These are phyloP conservation scores for Galerucella calmariensis DNA, from an alignment of 2,888 invertebrate species.

Conservation along the genomic window DNA sequence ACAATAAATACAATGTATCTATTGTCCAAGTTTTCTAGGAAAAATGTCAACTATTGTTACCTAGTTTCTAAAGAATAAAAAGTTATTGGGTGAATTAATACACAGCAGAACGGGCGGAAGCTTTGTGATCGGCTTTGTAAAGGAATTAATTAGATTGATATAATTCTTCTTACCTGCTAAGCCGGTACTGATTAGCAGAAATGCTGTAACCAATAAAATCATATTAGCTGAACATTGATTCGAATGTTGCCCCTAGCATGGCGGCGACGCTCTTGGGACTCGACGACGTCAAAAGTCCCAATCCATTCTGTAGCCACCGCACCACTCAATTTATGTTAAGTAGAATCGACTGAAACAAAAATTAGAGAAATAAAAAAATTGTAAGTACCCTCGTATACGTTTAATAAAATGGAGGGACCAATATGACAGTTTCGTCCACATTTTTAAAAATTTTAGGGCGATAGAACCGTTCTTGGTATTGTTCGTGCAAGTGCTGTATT, in stretches of 20 bases:
- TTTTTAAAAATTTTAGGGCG: too few species aligned
- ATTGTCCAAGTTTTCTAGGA: too few species aligned
- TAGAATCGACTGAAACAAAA: slow-evolving; percentile 15
- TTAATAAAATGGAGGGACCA: not conserved
- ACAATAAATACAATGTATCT: too few species aligned
- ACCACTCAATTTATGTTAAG: not conserved
- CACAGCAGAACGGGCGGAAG: too few species aligned
- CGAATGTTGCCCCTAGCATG: slow-evolving; percentile 65
- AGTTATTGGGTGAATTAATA: too few species aligned
- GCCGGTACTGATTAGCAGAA: slow-evolving; percentile 71
- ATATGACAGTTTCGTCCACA: too few species aligned
- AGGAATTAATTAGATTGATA: too few species aligned
- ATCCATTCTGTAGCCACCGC: slow-evolving; percentile 35
- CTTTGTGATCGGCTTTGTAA: too few species aligned
- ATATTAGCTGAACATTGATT: slow-evolving; percentile 64
- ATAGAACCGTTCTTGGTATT: too few species aligned
- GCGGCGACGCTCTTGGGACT: slow-evolving; percentile 61
- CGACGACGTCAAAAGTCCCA: slow-evolving; percentile 46
- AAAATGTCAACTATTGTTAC: too few species aligned
- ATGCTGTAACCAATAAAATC: slow-evolving; percentile 71
- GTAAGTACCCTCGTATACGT: not conserved
- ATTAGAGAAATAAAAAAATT: not conserved
- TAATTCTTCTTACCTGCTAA: slow-evolving; percentile 66
- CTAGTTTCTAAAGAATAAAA: too few species aligned
- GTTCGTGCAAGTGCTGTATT: too few species aligned